These are phyloP conservation scores for Ichneumon xanthorius DNA, from an alignment of 2,888 invertebrate genomes.

Conservation along the genomic window DNA sequence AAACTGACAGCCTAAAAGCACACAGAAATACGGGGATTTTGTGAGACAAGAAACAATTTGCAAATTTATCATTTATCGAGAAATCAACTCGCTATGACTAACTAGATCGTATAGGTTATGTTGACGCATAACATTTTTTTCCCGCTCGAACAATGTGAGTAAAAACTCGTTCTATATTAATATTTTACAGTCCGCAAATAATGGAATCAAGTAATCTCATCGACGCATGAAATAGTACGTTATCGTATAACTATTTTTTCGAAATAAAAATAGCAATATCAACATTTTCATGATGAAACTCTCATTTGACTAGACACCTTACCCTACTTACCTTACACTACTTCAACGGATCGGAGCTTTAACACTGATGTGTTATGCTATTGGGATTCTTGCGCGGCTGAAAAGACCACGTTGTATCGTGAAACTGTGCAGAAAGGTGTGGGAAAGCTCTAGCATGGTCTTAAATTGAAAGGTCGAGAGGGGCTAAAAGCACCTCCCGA, in stretches of 20 bases:
- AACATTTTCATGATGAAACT: too few relatives aligned
- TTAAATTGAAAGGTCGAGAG: conserved; percentile 64
- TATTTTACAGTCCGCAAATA: too few relatives aligned
- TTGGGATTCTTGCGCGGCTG: conserved; percentile 57
- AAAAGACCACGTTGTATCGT: conserved; percentile 47
- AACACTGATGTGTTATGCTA: conserved; percentile 28
- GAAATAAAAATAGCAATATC: too few relatives aligned
- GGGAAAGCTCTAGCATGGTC: conserved; percentile 65
- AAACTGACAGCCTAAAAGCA: background rate
- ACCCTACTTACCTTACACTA: too few relatives aligned
- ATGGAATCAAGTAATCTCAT: too few relatives aligned
- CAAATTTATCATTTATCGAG: background rate
- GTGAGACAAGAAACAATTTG: background rate
- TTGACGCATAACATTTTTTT: background rate
- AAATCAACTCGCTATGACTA: background rate
- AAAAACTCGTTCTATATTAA: background rate
- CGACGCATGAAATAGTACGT: too few relatives aligned
- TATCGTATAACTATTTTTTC: too few relatives aligned
- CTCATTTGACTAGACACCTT: too few relatives aligned
- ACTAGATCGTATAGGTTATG: background rate
- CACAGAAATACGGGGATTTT: background rate
- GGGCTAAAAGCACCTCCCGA: conserved; percentile 50
- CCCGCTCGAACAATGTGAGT: background rate
- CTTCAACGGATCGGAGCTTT: background rate
- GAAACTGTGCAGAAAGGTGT: conserved; percentile 53